Percentiles rank a stretch among this genome's conserved stretches.
Conservation (phyloP, 1,140 invertebrate genomes). For the Planococcus citri region DNA sequence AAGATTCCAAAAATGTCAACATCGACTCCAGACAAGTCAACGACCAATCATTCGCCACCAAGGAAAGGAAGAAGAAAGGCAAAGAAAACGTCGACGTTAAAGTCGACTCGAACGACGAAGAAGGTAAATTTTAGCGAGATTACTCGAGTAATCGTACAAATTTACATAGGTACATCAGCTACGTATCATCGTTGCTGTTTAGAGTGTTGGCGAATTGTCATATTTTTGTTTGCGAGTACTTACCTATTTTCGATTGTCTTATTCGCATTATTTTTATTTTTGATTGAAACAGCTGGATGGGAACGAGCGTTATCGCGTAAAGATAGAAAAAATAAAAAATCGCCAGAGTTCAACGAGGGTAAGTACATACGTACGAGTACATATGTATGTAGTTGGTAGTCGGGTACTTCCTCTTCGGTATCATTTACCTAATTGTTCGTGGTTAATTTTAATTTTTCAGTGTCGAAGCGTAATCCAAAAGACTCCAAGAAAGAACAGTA, state of each 20-base stretch:
- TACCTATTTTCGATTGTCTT: not conserved
- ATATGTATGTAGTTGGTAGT: too few species aligned
- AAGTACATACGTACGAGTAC: too few species aligned
- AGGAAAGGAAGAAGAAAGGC: slow-evolving; percentile 1
- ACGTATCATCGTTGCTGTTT: too few species aligned
- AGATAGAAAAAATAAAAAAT: not conserved
- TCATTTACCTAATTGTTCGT: too few species aligned
- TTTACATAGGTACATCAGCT: too few species aligned
- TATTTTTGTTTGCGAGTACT: too few species aligned
- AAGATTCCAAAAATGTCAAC: slow-evolving; percentile 5
- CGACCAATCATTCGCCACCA: not conserved
- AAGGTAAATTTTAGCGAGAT: not conserved
- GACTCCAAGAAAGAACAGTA: too few species aligned
- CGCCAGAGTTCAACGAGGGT: not conserved
- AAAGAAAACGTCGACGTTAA: slow-evolving; percentile 1
- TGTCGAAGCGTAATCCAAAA: too few species aligned
- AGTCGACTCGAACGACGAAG: not conserved
- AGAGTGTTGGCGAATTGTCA: too few species aligned
- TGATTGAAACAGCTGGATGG: slow-evolving; percentile 10
- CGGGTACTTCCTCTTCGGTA: too few species aligned
- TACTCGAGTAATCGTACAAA: too few species aligned
- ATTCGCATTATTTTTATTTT: not conserved
- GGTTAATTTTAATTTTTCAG: too few species aligned
- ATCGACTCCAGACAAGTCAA: not conserved
- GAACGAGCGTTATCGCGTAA: slow-evolving; percentile 1